phyloP scores from a whole-genome alignment of 2,797 vertebrate species.

The Lophura swinhoii region DNA sequence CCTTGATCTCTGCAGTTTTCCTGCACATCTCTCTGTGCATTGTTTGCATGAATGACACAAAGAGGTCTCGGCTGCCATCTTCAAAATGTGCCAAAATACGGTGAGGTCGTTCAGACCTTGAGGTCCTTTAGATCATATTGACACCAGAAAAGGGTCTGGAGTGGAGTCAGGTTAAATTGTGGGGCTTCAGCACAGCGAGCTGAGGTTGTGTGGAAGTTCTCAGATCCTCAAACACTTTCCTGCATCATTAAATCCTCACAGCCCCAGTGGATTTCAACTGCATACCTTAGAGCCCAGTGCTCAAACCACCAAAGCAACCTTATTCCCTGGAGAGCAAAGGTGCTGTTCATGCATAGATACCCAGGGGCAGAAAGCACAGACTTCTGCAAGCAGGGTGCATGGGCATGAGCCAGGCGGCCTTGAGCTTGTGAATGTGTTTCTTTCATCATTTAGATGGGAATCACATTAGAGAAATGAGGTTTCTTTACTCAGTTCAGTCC shows the following conservation, averaged over 20 bases:
- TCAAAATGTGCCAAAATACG: no score
- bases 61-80: neutral
- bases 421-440: neutral
- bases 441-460: neutral
- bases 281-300: fast-evolving
- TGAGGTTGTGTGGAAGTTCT: neutral
- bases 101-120: neutral
- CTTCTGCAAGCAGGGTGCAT: fast-evolving
- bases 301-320: fast-evolving
- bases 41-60: fast-evolving
- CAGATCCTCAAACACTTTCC: neutral
- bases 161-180: neutral
- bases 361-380: neutral
- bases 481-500: neutral
- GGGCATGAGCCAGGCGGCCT: fast-evolving
- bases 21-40: fast-evolving
- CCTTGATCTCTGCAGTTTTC: neutral
- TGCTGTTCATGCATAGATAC: neutral
- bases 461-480: neutral
- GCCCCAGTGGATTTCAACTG: no score
- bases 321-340: neutral
- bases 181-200: neutral
- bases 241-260: fast-evolving
- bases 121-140: neutral
- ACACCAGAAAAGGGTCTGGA: neutral